A percentile compares a stretch with the other conserved stretches of the same genome.
These are phyloP conservation scores for Plecotus auritus DNA, from an alignment of 2,113 vertebrate species.

Conservation along the genomic window DNA sequence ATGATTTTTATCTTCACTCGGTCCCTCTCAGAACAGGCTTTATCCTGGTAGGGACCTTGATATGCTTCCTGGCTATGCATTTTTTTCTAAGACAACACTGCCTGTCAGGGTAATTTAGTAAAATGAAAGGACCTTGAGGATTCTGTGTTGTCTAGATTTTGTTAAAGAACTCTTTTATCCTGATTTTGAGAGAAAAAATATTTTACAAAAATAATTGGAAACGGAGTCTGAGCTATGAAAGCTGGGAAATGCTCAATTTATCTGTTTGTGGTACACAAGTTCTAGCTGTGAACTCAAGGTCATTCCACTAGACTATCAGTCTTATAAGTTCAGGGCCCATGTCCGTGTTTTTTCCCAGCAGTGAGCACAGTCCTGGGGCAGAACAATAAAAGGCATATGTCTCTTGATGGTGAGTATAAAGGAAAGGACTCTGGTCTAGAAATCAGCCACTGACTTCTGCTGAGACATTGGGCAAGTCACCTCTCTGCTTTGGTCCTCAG, in stretches of 20 bases:
- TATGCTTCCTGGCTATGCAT: background rate
- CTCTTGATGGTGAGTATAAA: background rate
- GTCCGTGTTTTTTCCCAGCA: background rate
- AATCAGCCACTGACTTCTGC: background rate
- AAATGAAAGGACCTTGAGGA: background rate
- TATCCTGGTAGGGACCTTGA: background rate
- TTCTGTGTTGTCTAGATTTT: background rate
- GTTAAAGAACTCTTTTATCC: background rate
- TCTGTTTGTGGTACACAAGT: background rate
- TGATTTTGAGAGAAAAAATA: background rate
- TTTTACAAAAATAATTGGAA: background rate
- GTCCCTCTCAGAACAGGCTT: background rate
- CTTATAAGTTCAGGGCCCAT: background rate
- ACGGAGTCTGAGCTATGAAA: background rate
- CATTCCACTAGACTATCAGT: background rate
- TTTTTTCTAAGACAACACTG: background rate
- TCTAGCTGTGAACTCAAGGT: background rate
- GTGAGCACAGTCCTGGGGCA: background rate
- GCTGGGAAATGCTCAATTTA: background rate
- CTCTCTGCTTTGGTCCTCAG: background rate
- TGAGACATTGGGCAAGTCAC: background rate
- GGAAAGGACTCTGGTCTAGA: background rate
- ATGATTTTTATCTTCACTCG: background rate
- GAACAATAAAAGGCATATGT: background rate
- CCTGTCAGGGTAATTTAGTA: background rate